Base-by-base conservation (phyloP, 2,113 vertebrate genomes). In the Callipepla squamata region DNA sequence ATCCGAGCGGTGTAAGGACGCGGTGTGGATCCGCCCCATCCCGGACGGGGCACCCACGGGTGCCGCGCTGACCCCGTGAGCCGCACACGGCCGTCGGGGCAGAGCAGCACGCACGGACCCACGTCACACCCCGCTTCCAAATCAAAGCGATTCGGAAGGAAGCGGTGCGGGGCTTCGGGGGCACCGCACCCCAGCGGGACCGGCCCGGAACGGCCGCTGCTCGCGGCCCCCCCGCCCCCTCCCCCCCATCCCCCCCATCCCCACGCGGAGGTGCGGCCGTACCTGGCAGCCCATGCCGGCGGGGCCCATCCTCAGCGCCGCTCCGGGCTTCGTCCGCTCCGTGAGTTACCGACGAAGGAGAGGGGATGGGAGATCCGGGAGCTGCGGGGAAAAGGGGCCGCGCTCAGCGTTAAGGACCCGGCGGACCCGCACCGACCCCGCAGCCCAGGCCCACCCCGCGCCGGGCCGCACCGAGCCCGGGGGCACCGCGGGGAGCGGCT, bases 241-340 rank as follows among this genome's bases (percentile, higher is more conserved):
- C 48, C 12, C 6, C 48, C 48, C 25, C 40, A 40, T 40, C 47
- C 47, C 20, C 50, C 50, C 13, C 13, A 23, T 13, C 50, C 50
- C 50, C 50, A 23, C 13, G 50, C 25, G 50, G 50, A 51, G 50
- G 12, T 8, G 7, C 25, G 25, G 50, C 85, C 94, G 11, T 97
- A 98, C 97, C 97, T 97, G 40, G 63, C 44, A 11, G 96, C 77
- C 89, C 95, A 97, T 96, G 94, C 26, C 57, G 89, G 77, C 45
- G 96, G 50, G 86, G 95, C 95, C 97, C 98, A 98, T 98, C 95
- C 96, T 92, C 44, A 11, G 65, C 96, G 25, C 48, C 21, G 48
- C 11, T 21, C 50, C 50, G 22, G 50, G 50, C 50, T 23, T 13
- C 25, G 11, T 25, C 51, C 25, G 58, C 58, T 36, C 58, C 13